Base-by-base conservation (phyloP, 2,797 vertebrate species). In the Enteromius afrohamiltoni region DNA sequence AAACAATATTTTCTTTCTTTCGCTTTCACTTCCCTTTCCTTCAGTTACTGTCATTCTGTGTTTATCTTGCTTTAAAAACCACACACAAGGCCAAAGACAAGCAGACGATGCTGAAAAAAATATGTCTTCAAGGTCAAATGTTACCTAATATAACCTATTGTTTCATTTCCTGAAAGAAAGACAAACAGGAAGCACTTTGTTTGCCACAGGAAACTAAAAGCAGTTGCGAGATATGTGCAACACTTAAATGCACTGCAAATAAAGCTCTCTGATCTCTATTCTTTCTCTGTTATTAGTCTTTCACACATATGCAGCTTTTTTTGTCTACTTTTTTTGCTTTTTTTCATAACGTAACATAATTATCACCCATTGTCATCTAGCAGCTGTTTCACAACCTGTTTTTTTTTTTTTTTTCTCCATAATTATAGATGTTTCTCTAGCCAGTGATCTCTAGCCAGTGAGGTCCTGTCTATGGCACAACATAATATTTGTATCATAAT, bases 121-220 rank as follows among this genome's bases (percentile, higher is more conserved):
- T 29, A 49, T 83, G 62, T 79, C 42, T 51, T 21, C 47, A 78
- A 55, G 53, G 47, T 69, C 19, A 79, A 6, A 64, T 77, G 26
- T 49, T 34, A 51, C 65, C 29, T 60, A 60, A 17, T 73, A 10
- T 73, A 37, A 49, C 51, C 49, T 58, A 70, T 82, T 68, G 68
- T 85, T 73, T 82, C 10, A 45, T 69, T 84, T 79, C 77, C 69
- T 62, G 62, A 71, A 83, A 78, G 51, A 73, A 83, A 85, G 71
- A 69, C 77, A 81, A 78, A 85, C 85, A 83, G 87, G 85, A 88
- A 85, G 73, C 83, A 85, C 79, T 85, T 82, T 74, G 42, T 42
- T 78, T 82, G 78, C 67, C 45, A 82, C 81, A 89, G 88, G 88
- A 89, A 89, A 85, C 80, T 37, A 37, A 82, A 62, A 71, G 17